These are phyloP conservation scores for Columba livia DNA, from an alignment of 2,113 vertebrate species.

Conservation along the genomic window DNA sequence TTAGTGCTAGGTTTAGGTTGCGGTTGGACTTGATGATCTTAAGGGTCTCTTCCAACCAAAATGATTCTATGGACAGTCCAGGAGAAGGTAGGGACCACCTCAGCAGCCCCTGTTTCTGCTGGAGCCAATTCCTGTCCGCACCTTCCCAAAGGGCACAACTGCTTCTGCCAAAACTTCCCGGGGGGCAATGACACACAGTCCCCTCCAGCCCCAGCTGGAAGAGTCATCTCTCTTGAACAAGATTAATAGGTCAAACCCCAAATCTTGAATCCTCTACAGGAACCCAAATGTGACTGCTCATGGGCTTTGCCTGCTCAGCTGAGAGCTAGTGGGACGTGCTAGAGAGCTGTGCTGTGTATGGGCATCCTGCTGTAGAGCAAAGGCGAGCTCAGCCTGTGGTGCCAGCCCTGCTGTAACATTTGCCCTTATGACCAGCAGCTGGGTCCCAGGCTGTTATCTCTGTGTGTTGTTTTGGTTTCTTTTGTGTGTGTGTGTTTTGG, in stretches of 20 bases:
- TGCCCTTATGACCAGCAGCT: background rate
- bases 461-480: no score
- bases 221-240: background rate
- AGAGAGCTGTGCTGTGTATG: background rate
- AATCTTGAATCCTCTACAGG: background rate
- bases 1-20: no score
- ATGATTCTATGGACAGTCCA: no score
- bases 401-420: background rate
- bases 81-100: background rate
- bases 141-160: background rate
- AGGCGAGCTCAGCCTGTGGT: accelerated
- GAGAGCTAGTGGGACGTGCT: background rate
- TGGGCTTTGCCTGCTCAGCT: background rate
- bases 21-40: no score
- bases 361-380: background rate
- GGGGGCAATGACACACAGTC: background rate
- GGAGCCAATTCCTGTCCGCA: background rate
- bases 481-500: no score
- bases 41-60: no score
- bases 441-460: background rate
- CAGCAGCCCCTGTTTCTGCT: background rate
- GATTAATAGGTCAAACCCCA: background rate
- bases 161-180: background rate
- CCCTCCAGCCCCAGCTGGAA: background rate
- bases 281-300: background rate